Percentiles rank a stretch among this genome's conserved stretches.
Evolutionary conservation across 1,140 invertebrate species (phyloP).

Genomic region (Aleiodes sp.): DNA sequence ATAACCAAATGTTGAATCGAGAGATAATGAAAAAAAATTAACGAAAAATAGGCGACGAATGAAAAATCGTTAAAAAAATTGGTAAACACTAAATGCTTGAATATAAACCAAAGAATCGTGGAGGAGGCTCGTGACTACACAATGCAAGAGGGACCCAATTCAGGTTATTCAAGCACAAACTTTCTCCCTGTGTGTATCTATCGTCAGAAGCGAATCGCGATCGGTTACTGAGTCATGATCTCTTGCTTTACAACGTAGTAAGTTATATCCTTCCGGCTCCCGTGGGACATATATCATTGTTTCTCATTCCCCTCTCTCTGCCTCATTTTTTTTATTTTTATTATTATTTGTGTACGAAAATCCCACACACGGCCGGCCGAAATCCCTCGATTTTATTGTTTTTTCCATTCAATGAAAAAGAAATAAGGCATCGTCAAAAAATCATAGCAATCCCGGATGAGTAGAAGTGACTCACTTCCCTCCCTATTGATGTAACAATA

Average conservation of each 20-base stretch:
- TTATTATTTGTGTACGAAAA: background rate
- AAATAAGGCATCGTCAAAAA: slow-evolving; percentile 7
- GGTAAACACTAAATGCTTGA: background rate
- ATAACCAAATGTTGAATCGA: background rate
- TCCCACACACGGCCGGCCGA: background rate
- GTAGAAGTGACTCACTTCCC: slow-evolving; percentile 48
- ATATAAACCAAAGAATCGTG: background rate
- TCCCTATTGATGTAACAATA: slow-evolving; percentile 52
- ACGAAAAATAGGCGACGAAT: no score
- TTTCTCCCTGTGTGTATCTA: slow-evolving; percentile 49
- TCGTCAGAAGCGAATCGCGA: slow-evolving; percentile 49
- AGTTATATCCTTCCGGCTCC: slow-evolving; percentile 1
- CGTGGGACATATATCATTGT: background rate
- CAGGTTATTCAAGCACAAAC: slow-evolving; percentile 52
- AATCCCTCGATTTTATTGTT: background rate
- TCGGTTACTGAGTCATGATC: slow-evolving; percentile 55
- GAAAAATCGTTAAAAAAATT: background rate
- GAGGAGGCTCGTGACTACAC: slow-evolving; percentile 2
- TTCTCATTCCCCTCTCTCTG: background rate
- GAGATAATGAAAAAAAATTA: background rate
- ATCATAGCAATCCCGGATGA: slow-evolving; percentile 4
- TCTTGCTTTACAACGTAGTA: slow-evolving; percentile 45
- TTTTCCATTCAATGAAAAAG: no score
- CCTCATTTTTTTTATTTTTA: background rate
- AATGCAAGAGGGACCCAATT: slow-evolving; percentile 37